Base-by-base conservation (phyloP, 2,888 invertebrate genomes). In the Lepidonotus clava region DNA sequence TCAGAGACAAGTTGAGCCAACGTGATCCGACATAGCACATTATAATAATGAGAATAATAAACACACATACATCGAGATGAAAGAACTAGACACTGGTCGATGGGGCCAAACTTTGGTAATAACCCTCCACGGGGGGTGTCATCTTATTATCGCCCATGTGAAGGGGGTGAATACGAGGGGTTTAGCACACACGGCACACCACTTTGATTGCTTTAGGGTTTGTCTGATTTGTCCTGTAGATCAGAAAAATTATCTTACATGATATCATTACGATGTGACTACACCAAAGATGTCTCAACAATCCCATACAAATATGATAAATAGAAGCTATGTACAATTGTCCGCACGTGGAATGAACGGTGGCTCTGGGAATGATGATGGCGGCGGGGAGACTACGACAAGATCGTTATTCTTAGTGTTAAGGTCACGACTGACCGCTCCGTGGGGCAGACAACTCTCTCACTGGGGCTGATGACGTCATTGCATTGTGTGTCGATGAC, bases 11-110 rank as follows among this genome's bases (percentile, higher is more conserved):
- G 80, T 46, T 51, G 51, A 80, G 80, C 80, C 80, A 24, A 51
- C 51, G 46, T 80, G 46, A 46, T 80, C 80, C 28, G 14, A 71
- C 71, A 46, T 80, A 41, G 46, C 46, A 80, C 76, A 80, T 41
- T 8, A 41, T 80, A 46, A 80, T 80, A 80, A 80, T 41, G 24
- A 80, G 14, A 41, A 80, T 80, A 46, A 80, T 51, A 80, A 80
- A 80, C 80, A 80, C 80, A 80, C 46, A 80, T 80, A 80, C 80
- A 80, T 80, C 46, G 51, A 80, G 80, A 80, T 80, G 46, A 80
- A 80, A 80, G 80, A 80, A 51, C 80, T 51, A 46, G 80, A 80
- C 80, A 46, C 28, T 5, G 80, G 80, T 8, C 24, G 46, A 46
- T 80, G 46, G 46, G 34, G 41, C 51, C 80, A 41, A 80, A 80